phyloP scores from a whole-genome alignment of 2,888 invertebrate species.

The Petrophora chlorosata region DNA sequence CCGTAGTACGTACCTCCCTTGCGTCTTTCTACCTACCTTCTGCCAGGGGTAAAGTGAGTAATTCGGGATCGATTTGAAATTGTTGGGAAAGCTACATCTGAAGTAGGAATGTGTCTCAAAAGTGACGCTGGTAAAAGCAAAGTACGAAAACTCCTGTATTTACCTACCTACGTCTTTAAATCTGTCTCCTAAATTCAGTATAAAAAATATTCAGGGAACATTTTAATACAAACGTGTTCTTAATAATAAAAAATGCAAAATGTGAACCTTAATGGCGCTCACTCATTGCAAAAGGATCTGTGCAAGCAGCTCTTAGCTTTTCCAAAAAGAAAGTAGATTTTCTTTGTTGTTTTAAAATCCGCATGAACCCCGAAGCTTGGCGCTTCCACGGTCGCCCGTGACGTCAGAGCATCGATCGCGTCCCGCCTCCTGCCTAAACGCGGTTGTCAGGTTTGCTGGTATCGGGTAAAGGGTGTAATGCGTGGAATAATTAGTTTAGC shows the following conservation, averaged over 20 bases:
- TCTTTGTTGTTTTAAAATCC: conserved; percentile 2
- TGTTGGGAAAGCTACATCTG: too few relatives aligned
- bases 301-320: too few relatives aligned
- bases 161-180: neutral
- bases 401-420: conserved; percentile 79
- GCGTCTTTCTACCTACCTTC: conserved; percentile 31
- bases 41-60: neutral
- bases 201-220: too few relatives aligned
- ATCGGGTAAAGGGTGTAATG: conserved; percentile 36
- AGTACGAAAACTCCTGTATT: neutral
- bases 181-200: too few relatives aligned
- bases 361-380: conserved; percentile 7
- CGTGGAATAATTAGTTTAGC: conserved; percentile 31
- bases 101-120: too few relatives aligned
- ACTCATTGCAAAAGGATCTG: too few relatives aligned
- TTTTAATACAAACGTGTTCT: neutral
- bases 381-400: conserved; percentile 45
- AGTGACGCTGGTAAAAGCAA: too few relatives aligned
- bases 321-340: too few relatives aligned
- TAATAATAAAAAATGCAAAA: neutral
- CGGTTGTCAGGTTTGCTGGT: conserved; percentile 51
- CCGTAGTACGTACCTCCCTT: conserved; percentile 44
- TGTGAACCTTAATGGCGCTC: too few relatives aligned
- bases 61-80: neutral
- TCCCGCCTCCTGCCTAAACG: conserved; percentile 50